A percentile compares a stretch with the other conserved stretches of the same genome.
phyloP scores from a whole-genome alignment of 2,113 vertebrate genomes.

The Orientallactaga bullata region DNA sequence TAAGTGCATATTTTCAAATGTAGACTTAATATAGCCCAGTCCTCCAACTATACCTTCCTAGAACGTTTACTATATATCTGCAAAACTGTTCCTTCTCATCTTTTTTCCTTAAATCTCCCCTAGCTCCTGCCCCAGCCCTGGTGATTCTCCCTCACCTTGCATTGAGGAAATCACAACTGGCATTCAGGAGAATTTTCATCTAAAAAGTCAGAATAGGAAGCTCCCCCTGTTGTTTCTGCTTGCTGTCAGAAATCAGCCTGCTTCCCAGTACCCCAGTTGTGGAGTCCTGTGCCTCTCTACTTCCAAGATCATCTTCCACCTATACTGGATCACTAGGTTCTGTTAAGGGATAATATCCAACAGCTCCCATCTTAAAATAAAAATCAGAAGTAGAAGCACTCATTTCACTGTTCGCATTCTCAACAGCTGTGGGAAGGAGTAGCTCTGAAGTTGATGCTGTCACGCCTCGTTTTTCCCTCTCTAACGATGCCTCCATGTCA shows the following conservation, averaged over 20 bases:
- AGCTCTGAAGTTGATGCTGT: not conserved
- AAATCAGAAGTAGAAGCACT: not conserved
- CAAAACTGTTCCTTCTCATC: not conserved
- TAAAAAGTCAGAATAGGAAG: not conserved
- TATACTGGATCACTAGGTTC: not conserved
- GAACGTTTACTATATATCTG: not conserved
- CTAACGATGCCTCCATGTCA: rapidly evolving
- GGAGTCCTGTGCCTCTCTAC: not conserved
- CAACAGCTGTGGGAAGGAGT: not conserved
- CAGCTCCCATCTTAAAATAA: not conserved
- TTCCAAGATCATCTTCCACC: not conserved
- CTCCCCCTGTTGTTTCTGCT: not conserved
- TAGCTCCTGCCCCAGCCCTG: not conserved
- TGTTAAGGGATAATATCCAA: not conserved
- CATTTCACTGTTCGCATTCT: not conserved
- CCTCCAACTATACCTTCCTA: not conserved
- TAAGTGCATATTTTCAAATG: not conserved
- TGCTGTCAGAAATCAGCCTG: rapidly evolving
- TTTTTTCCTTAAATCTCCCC: not conserved
- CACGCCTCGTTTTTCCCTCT: no score
- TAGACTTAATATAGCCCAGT: rapidly evolving
- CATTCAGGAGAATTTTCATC: not conserved
- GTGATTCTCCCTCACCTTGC: not conserved
- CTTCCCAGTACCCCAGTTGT: not conserved
- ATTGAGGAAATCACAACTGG: not conserved